Base-by-base conservation (phyloP, 2,113 vertebrate species). In the Hiodon tergisus region DNA sequence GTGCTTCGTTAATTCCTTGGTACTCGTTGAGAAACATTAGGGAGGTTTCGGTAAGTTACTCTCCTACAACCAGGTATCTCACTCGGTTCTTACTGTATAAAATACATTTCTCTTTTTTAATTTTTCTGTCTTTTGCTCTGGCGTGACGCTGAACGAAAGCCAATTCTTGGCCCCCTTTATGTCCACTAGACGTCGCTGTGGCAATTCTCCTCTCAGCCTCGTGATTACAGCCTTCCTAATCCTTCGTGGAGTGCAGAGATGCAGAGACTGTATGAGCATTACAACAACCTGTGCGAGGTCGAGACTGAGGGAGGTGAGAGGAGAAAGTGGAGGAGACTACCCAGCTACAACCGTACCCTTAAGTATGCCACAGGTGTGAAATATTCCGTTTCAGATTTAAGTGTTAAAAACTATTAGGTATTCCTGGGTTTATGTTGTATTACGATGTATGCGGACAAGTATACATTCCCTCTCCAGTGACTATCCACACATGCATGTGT, bases 191-290 rank as follows among this genome's bases (percentile, higher is more conserved):
- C 73, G 50, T 63, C 86, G 52, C 71, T 85, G 7, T 83, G 68
- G 6, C 5, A 76, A 0, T 81, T 81, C 47, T 75, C 16, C 11
- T 69, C n/a, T 0, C 78, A 73, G 11, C 67, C 78, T 0, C 86
- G 86, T 47, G 93, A 96, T 78, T 91, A 88, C 55, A 89, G 91
- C 71, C 76, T 92, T 53, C 94, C 94, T 1, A 95, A 96, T 76
- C 74, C 89, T 2, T 93, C 92, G 3, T 96, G 95, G 94, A 83
- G 84, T 61, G 65, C 86, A 9, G 91, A 93, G 62, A 93, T 95
- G 89, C 75, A 76, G 82, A 71, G 68, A 5, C 67, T 92, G 63
- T 94, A 91, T 50, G 81, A 92, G 1, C 83, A 86, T 31, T 93
- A 92, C 66, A 85, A 84, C 77, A 87, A 86, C 59, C 85, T 89